Conservation (phyloP, 2,888 invertebrate species). For the Buathra laborator region DNA sequence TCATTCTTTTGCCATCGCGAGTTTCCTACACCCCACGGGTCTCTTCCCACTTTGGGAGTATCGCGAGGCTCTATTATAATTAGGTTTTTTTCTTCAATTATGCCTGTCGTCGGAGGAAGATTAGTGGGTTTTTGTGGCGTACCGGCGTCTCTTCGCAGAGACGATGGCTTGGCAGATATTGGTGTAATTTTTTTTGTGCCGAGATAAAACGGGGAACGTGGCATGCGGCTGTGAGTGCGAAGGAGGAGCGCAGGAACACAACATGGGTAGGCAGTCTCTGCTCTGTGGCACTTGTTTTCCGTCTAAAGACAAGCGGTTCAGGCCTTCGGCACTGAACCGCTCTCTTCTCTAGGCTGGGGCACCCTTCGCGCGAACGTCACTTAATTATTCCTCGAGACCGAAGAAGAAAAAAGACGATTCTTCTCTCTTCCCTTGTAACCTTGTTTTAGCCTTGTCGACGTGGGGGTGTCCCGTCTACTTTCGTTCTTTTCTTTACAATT, state of each 20-base stretch:
- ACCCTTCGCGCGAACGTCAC: slow-evolving; percentile 76
- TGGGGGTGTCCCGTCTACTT: slow-evolving; percentile 73
- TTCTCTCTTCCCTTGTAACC: slow-evolving; percentile 78
- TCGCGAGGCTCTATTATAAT: slow-evolving; percentile 66
- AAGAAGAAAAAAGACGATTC: slow-evolving; percentile 58
- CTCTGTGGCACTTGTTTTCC: slow-evolving; percentile 27
- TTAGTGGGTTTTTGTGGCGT: slow-evolving; percentile 59
- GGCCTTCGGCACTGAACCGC: neutral
- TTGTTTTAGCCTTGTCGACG: slow-evolving; percentile 79
- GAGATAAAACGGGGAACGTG: slow-evolving; percentile 43
- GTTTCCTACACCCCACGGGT: slow-evolving; percentile 11
- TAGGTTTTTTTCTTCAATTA: slow-evolving; percentile 71
- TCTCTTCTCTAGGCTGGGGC: slow-evolving; percentile 53
- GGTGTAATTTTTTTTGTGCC: slow-evolving; percentile 55
- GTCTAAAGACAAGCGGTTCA: slow-evolving; percentile 16
- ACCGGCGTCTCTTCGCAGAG: slow-evolving; percentile 33
- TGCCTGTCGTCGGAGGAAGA: slow-evolving; percentile 64
- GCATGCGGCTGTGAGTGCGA: slow-evolving; percentile 26
- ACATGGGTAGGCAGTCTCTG: slow-evolving; percentile 14
- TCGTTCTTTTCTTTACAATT: slow-evolving; percentile 53
- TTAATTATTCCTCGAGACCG: slow-evolving; percentile 81
- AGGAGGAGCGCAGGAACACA: neutral
- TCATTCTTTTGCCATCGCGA: slow-evolving; percentile 34
- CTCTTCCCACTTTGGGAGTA: slow-evolving; percentile 51
- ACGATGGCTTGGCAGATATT: slow-evolving; percentile 62